Evolutionary conservation across 2,113 vertebrate species (phyloP).

Genomic region (Edolisoma coerulescens): DNA sequence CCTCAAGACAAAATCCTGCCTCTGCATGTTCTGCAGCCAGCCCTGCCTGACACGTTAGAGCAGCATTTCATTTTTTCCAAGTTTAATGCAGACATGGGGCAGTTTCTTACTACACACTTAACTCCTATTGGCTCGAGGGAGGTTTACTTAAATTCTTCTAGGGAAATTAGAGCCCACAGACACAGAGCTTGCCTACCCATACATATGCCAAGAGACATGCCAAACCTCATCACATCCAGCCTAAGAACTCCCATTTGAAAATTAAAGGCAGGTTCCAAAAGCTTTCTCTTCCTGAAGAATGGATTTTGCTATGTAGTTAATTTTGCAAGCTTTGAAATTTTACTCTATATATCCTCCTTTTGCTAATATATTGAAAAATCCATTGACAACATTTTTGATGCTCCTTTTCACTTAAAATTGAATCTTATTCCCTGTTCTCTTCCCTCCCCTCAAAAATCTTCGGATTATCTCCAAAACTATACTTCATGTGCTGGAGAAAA

Average conservation of each 20-base stretch:
- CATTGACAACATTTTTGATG: background rate
- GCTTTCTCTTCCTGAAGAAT: background rate
- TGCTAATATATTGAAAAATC: background rate
- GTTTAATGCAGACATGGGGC: background rate
- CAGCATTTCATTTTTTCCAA: background rate
- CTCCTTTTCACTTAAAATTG: background rate
- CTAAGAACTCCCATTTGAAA: slow-evolving; percentile 32
- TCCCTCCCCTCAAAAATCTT: background rate
- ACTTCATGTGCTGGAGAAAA: background rate
- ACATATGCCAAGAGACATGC: slow-evolving; percentile 29
- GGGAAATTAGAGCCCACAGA: slow-evolving; percentile 26
- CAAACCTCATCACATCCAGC: slow-evolving; percentile 40
- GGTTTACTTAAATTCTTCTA: slow-evolving; percentile 41
- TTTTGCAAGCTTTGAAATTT: slow-evolving; percentile 2
- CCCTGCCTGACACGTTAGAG: background rate
- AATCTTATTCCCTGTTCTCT: background rate
- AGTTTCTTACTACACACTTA: background rate
- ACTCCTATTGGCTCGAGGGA: slow-evolving; percentile 18
- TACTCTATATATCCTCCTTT: background rate
- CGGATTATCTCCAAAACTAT: background rate
- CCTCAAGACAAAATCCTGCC: background rate
- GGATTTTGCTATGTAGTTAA: background rate
- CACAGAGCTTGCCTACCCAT: background rate
- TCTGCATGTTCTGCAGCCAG: background rate
- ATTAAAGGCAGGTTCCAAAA: slow-evolving; percentile 57